Conservation (phyloP, 2,797 vertebrate species). For the Phylloscopus collybita region DNA sequence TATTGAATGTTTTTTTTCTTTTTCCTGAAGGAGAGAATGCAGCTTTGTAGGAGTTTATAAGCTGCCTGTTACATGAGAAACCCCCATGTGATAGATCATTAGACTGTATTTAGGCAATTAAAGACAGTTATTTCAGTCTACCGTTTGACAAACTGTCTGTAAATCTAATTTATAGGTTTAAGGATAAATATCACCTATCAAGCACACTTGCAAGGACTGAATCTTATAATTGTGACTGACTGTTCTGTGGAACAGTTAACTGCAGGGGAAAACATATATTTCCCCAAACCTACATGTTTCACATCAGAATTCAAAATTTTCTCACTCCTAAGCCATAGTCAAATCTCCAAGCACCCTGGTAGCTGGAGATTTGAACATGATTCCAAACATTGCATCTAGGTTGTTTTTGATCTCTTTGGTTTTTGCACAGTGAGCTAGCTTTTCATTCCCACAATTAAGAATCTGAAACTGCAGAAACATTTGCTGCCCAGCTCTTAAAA, state of each 20-base stretch:
- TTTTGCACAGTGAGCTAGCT: not conserved
- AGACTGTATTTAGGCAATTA: not conserved
- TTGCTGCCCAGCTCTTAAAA: not conserved
- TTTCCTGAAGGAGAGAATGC: not conserved
- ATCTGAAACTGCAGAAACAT: not conserved
- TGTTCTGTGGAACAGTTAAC: not conserved
- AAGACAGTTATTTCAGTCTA: not conserved
- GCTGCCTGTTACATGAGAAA: not conserved
- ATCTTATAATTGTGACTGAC: not conserved
- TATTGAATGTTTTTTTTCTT: not conserved
- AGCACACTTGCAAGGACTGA: not conserved
- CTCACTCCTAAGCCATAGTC: not conserved
- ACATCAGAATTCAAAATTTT: not conserved
- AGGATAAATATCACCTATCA: not conserved
- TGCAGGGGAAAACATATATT: not conserved
- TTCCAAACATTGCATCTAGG: not conserved
- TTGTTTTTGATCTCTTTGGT: not conserved
- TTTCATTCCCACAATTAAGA: not conserved
- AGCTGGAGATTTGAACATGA: not conserved
- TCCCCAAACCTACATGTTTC: not conserved
- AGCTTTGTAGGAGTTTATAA: not conserved
- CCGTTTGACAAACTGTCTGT: not conserved
- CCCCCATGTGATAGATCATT: not conserved
- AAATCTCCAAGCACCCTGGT: not conserved
- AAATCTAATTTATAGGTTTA: not conserved